A percentile compares a stretch with the other conserved stretches of the same genome.
Evolutionary conservation across 2,888 invertebrate genomes (phyloP).

Genomic region (Celastrina argiolus): DNA sequence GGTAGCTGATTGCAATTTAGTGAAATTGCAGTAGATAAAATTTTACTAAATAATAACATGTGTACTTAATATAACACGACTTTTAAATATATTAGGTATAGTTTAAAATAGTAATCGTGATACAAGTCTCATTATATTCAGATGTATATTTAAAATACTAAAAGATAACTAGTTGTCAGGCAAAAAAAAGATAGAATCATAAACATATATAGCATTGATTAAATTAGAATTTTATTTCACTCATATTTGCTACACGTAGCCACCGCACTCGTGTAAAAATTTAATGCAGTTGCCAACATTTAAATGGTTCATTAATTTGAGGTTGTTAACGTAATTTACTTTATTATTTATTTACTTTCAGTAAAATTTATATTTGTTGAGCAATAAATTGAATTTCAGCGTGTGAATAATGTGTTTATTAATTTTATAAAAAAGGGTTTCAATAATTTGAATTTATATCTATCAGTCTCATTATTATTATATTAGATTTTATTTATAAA

Average conservation of each 20-base stretch:
- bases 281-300: background rate
- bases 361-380: background rate
- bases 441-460: too few species aligned
- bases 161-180: too few species aligned
- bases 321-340: background rate
- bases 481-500: background rate
- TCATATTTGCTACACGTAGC: background rate
- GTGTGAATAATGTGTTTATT: background rate
- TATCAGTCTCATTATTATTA: background rate
- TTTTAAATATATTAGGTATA: too few species aligned
- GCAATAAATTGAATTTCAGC: background rate
- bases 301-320: constrained; percentile 14
- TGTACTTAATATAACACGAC: too few species aligned
- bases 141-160: too few species aligned
- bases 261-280: constrained; percentile 12
- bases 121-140: too few species aligned
- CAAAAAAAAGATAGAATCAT: background rate
- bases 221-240: background rate
- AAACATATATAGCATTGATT: background rate
- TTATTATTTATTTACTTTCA: constrained; percentile 14
- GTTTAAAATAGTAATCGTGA: too few species aligned
- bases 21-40: too few species aligned
- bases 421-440: background rate
- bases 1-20: too few species aligned
- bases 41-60: too few species aligned